phyloP scores from a whole-genome alignment of 2,113 vertebrate genomes.

The Petrocephalus microphthalmus region DNA sequence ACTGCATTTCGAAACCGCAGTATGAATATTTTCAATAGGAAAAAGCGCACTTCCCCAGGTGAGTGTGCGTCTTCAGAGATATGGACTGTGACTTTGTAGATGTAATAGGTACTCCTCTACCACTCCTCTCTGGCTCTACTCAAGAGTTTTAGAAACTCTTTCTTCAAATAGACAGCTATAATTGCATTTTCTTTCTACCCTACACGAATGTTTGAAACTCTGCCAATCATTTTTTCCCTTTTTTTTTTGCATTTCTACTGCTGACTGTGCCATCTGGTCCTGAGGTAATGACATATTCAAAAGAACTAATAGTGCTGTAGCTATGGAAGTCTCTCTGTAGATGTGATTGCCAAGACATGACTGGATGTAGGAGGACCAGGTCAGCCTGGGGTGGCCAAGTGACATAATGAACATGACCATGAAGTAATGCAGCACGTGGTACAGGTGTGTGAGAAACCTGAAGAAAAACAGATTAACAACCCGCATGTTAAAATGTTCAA shows the following conservation, averaged over 20 bases:
- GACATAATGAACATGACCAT: background rate
- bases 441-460: background rate
- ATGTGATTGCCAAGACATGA: background rate
- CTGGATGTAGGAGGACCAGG: slow-evolving; percentile 45
- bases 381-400: background rate
- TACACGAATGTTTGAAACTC: slow-evolving; percentile 60
- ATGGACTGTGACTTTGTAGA: background rate
- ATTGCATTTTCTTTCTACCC: slow-evolving; percentile 25
- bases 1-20: background rate
- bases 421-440: background rate
- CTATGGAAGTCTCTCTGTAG: slow-evolving; percentile 64
- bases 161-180: slow-evolving; percentile 16
- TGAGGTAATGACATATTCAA: slow-evolving; percentile 43
- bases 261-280: slow-evolving; percentile 57
- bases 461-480: background rate
- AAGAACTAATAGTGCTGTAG: slow-evolving; percentile 56
- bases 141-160: slow-evolving; percentile 3
- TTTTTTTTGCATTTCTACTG: slow-evolving; percentile 52
- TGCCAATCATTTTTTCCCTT: slow-evolving; percentile 40
- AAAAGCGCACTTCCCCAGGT: background rate
- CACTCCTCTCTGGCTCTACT: background rate
- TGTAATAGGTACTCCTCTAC: background rate
- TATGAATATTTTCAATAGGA: background rate
- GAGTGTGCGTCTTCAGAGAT: background rate
- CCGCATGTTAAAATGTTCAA: background rate